A percentile compares a stretch with the other conserved stretches of the same genome.
Conservation (phyloP, 2,113 vertebrate genomes). For the Tragelaphus scriptus region DNA sequence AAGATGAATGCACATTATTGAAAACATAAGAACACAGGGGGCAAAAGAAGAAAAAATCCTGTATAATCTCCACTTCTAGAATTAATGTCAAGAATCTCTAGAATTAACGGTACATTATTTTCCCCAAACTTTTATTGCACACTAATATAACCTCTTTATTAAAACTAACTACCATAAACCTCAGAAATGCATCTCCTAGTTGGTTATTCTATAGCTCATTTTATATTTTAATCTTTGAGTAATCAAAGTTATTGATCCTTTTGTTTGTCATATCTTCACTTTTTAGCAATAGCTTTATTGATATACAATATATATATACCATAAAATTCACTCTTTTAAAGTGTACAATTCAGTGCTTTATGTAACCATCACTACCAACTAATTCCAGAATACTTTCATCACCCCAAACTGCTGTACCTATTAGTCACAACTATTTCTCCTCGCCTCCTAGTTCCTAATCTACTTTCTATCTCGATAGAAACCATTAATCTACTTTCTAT, state of each 20-base stretch:
- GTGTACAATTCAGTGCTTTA: background rate
- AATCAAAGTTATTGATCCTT: background rate
- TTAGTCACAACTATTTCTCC: background rate
- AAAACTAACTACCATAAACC: background rate
- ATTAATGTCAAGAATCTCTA: background rate
- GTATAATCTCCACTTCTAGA: background rate
- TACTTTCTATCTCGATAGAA: background rate
- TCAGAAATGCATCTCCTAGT: background rate
- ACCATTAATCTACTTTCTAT: background rate
- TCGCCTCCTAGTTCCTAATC: background rate
- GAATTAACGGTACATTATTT: background rate
- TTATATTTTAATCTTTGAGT: background rate
- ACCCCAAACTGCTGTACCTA: background rate
- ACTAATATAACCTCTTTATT: background rate
- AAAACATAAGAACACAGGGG: background rate
- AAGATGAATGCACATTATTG: background rate
- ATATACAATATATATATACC: background rate
- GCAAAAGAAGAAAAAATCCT: background rate
- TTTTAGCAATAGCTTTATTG: background rate
- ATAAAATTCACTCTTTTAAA: background rate
- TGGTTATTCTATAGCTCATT: background rate
- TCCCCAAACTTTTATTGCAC: background rate
- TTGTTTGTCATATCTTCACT: background rate
- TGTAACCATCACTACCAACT: background rate
- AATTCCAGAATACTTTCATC: conserved; percentile 14